Evolutionary conservation across 2,797 vertebrate genomes (phyloP).

Genomic region (Betta splendens): DNA sequence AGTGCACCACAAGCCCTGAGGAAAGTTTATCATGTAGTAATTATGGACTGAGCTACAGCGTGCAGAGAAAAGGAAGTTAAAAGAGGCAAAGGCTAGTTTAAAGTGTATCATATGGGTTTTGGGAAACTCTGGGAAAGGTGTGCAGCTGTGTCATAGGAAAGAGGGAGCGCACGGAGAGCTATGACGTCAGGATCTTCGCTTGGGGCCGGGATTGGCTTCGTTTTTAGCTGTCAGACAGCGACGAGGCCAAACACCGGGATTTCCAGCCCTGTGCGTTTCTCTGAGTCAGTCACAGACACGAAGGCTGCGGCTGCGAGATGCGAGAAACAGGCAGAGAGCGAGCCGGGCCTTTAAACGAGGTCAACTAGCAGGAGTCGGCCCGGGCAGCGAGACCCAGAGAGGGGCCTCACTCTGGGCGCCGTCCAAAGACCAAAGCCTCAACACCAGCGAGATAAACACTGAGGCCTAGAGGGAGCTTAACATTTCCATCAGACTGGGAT

Average conservation of each 20-base stretch:
- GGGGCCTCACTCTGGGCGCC: constrained; percentile 51
- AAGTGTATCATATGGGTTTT: no score
- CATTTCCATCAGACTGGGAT: constrained; percentile 48
- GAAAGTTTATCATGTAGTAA: constrained; percentile 58
- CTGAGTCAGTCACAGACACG: constrained; percentile 9
- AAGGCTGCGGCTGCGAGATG: constrained; percentile 34
- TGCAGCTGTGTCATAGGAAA: background rate
- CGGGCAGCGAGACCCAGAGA: constrained; percentile 35
- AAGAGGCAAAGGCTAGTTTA: constrained; percentile 8
- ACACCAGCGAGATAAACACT: constrained; percentile 65
- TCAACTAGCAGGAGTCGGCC: constrained; percentile 59
- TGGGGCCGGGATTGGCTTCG: constrained; percentile 9
- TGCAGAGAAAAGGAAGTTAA: constrained; percentile 31
- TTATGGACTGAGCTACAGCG: constrained; percentile 51
- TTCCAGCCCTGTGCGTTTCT: constrained; percentile 20
- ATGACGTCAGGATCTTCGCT: constrained; percentile 42
- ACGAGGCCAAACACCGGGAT: constrained; percentile 17
- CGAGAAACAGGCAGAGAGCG: constrained; percentile 43
- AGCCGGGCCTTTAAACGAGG: constrained; percentile 66
- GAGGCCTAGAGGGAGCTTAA: constrained; percentile 56
- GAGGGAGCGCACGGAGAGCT: constrained; percentile 10
- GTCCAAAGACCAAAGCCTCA: constrained; percentile 60
- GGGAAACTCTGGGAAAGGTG: constrained; percentile 11
- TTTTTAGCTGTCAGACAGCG: constrained; percentile 4
- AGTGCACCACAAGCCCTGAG: constrained; percentile 49